Evolutionary conservation across 1,140 invertebrate species (phyloP), one percentile per base, ranked within the genome.

Genomic region (Kradibia gibbosae): DNA sequence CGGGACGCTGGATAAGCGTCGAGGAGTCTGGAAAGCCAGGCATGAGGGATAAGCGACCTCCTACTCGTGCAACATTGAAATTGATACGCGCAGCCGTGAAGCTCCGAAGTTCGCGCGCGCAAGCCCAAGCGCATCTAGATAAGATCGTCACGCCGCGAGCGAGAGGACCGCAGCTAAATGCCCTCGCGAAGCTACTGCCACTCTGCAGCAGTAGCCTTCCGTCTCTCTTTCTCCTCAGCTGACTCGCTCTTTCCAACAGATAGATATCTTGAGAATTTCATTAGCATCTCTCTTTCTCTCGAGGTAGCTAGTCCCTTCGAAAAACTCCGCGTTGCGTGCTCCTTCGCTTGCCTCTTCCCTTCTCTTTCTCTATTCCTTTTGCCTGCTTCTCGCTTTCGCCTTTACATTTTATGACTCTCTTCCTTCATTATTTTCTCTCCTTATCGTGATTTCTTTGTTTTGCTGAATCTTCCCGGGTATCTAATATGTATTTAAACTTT

Each of bases 261-360:
- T 86, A 84, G 77, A 83, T 83, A 86, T 86, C 85, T 86, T 86
- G 85, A 85, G 85, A 86, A 86, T 85, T 86, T 86, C 85, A 86
- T 86, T 86, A 86, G 85, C 85, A 86, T 85, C 84, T 84, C 83
- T 78, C 31, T 67, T 78, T 78, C 39, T 50, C n/a, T 78, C 45
- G 42, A 48, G 36, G 17, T 42, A 71, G 17, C 42, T 2, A 42
- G 70, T 71, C 25, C 42, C 70, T 45, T 71, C 42, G 70, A 71
- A 71, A 71, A 71, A 48, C 42, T 48, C n/a, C 39, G 25, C n/a
- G 70, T 71, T 48, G 70, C 70, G 70, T 71, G 70, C 70, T 48
- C 28, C 39, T 48, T 39, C 22, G 0, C 42, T 48, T 25, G 8
- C 57, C 4, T 15, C 15, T 31, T 31, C 42, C n/a, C 34, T 48